These are phyloP conservation scores for Tenthredo livida DNA, from an alignment of 2,888 invertebrate species.

Conservation along the genomic window DNA sequence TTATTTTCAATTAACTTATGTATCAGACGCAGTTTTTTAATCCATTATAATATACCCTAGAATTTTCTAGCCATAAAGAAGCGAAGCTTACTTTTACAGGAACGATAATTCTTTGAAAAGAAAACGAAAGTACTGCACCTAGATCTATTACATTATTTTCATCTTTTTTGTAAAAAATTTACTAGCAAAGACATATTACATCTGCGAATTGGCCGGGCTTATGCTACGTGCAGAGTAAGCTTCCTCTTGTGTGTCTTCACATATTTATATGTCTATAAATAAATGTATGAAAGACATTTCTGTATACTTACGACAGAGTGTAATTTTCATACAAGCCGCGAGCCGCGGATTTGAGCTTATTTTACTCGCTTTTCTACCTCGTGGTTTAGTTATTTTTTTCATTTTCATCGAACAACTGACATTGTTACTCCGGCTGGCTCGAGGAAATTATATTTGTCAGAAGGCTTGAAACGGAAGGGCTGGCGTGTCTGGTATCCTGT, in stretches of 20 bases:
- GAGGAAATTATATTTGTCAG: conserved; percentile 1
- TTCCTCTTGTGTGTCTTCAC: neutral
- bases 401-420: neutral
- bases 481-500: neutral
- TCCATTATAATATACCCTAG: neutral
- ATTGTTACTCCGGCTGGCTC: neutral
- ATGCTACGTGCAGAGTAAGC: neutral
- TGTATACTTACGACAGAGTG: neutral
- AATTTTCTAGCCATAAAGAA: neutral
- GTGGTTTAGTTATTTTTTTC: neutral
- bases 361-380: neutral
- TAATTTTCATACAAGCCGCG: neutral
- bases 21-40: neutral
- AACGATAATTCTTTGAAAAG: neutral
- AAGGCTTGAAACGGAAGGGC: conserved; percentile 4
- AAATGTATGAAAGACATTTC: conserved; percentile 18
- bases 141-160: neutral
- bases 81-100: neutral
- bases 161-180: neutral
- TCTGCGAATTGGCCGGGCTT: neutral
- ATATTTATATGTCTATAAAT: neutral
- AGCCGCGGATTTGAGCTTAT: neutral
- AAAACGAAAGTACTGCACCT: neutral
- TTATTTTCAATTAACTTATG: too few species aligned
- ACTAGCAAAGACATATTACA: neutral